Percentiles rank a stretch among this genome's conserved stretches.
phyloP scores from a whole-genome alignment of 2,797 vertebrate genomes.

The Streptopelia turtur region DNA sequence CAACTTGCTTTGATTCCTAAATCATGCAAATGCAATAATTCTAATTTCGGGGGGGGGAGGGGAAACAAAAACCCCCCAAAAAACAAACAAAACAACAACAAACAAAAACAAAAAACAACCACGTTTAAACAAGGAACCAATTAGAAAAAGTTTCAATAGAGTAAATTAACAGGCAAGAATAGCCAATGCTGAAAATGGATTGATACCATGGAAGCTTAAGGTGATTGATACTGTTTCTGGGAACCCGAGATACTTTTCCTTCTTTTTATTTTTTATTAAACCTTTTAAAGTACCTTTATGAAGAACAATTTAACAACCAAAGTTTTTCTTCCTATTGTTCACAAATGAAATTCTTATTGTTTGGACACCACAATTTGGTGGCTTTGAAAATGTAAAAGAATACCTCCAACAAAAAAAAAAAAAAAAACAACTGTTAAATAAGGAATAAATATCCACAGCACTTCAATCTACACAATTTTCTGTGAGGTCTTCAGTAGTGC shows the following conservation, averaged over 20 bases:
- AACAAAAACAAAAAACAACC: neutral
- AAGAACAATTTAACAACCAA: neutral
- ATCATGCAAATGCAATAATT: neutral
- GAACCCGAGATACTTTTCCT: neutral
- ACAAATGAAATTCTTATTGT: neutral
- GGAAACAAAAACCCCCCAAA: neutral
- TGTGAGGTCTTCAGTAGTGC: neutral
- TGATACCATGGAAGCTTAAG: neutral
- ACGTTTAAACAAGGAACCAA: neutral
- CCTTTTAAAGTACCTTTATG: neutral
- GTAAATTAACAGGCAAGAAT: neutral
- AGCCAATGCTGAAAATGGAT: neutral
- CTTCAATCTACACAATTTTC: neutral
- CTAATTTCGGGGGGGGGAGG: neutral
- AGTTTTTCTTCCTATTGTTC: neutral
- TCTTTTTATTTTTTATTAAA: neutral
- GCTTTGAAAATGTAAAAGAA: neutral
- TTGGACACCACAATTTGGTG: neutral
- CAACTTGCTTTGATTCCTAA: neutral
- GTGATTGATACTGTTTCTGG: neutral
- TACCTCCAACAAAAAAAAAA: neutral
- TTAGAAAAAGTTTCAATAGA: neutral
- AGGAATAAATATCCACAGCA: neutral
- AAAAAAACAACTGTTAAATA: neutral
- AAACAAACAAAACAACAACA: too few species aligned